Evolutionary conservation across 1,140 invertebrate genomes (phyloP).

Genomic region (Drosophila persimilis): DNA sequence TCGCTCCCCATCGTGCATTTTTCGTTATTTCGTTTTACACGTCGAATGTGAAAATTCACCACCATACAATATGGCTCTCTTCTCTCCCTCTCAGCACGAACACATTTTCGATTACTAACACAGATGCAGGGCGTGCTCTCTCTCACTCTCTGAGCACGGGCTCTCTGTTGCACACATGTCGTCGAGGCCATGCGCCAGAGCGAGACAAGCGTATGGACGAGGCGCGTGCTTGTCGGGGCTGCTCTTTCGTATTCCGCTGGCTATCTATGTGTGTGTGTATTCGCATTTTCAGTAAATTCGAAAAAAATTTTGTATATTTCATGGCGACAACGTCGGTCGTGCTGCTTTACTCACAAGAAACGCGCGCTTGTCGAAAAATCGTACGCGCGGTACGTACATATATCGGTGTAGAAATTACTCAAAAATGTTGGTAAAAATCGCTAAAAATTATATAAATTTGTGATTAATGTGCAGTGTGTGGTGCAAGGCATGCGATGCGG

Average conservation of each 20-base stretch:
- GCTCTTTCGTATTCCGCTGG: background rate
- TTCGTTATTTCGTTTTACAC: conserved; percentile 19
- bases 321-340: conserved; percentile 70
- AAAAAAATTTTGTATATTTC: conserved; percentile 82
- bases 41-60: conserved; percentile 25
- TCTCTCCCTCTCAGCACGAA: conserved; percentile 19
- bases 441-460: conserved; percentile 71
- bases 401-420: conserved; percentile 80
- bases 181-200: conserved; percentile 9
- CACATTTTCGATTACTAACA: conserved; percentile 5
- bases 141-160: background rate
- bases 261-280: conserved; percentile 63
- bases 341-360: conserved; percentile 75
- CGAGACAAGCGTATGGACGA: conserved; percentile 1
- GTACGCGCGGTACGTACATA: conserved; percentile 72
- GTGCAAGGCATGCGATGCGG: conserved; percentile 36
- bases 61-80: conserved; percentile 16
- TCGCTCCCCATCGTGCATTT: conserved; percentile 18
- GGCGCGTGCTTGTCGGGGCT: conserved; percentile 39
- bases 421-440: conserved; percentile 79
- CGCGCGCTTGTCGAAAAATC: conserved; percentile 80
- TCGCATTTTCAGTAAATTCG: conserved; percentile 80
- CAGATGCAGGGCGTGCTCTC: conserved; percentile 5
- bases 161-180: conserved; percentile 10
- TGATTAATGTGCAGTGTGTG: conserved; percentile 41